Evolutionary conservation across 2,113 vertebrate genomes (phyloP).

Genomic region (Cololabis saira): DNA sequence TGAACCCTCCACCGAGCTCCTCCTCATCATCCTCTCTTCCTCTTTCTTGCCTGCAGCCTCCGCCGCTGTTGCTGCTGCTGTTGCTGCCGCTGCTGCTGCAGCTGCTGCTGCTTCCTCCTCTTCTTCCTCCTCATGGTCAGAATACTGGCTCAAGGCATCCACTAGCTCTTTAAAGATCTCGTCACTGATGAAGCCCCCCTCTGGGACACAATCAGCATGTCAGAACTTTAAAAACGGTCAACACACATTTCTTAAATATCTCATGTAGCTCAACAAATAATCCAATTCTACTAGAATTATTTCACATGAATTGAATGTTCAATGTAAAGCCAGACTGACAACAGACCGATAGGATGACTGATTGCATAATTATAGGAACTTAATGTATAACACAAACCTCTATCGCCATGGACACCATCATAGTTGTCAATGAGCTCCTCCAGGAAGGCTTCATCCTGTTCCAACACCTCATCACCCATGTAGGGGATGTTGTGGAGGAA

Average conservation of each 20-base stretch:
- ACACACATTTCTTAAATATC: background rate
- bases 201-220: slow-evolving; percentile 54
- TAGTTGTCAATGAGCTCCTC: slow-evolving; percentile 99
- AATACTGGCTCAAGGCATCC: slow-evolving; percentile 92
- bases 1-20: slow-evolving; percentile 60
- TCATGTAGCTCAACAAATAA: background rate
- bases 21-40: slow-evolving; percentile 71
- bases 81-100: too few relatives aligned
- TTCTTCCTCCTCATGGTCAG: slow-evolving; percentile 93
- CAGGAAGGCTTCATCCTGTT: slow-evolving; percentile 97
- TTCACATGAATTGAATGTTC: background rate
- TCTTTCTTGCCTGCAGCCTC: slow-evolving; percentile 85
- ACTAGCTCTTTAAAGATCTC: slow-evolving; percentile 96
- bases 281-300: too few relatives aligned
- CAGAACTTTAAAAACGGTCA: slow-evolving; percentile 1
- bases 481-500: slow-evolving; percentile 99
- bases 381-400: slow-evolving; percentile 82
- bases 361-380: background rate
- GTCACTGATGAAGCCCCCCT: slow-evolving; percentile 94
- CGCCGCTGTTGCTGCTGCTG: slow-evolving; percentile 77
- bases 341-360: too few relatives aligned
- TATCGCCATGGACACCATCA: slow-evolving; percentile 95
- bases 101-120: slow-evolving; percentile 86
- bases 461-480: slow-evolving; percentile 97
- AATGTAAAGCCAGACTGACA: background rate